Conservation (phyloP, 1,140 invertebrate genomes). For the Bombyx mandarina region DNA sequence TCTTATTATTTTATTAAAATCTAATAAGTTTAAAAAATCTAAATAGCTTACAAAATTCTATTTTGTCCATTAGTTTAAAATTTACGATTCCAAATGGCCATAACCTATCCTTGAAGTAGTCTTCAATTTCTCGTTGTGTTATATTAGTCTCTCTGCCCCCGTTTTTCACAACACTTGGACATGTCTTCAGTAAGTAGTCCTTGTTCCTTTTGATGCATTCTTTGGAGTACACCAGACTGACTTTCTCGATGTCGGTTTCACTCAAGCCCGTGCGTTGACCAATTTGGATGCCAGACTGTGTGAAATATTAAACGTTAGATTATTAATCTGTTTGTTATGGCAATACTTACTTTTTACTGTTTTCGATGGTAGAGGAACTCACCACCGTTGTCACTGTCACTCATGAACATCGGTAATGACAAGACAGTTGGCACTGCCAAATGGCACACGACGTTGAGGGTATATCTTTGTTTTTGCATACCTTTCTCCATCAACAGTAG, state of each 20-base stretch:
- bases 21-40: background rate
- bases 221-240: constrained; percentile 31
- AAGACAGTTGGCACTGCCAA: too few relatives aligned
- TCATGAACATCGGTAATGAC: too few relatives aligned
- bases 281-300: constrained; percentile 33
- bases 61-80: constrained; percentile 38
- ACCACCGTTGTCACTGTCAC: too few relatives aligned
- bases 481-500: too few relatives aligned
- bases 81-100: constrained; percentile 53
- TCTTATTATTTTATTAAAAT: background rate
- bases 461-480: too few relatives aligned
- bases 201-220: constrained; percentile 47
- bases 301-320: background rate
- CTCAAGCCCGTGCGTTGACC: constrained; percentile 52
- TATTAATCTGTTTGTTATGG: too few relatives aligned
- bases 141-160: constrained; percentile 11
- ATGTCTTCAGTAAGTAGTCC: constrained; percentile 50
- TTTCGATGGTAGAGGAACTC: too few relatives aligned
- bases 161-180: constrained; percentile 39
- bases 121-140: constrained; percentile 28
- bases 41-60: constrained; percentile 49
- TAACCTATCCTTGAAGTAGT: constrained; percentile 42
- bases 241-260: constrained; percentile 47
- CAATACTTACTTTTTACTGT: too few relatives aligned
- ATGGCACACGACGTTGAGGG: too few relatives aligned